Evolutionary conservation across 2,797 vertebrate genomes (phyloP), one percentile per base, ranked within the genome.

Genomic region (Pantherophis alleghaniensis): DNA sequence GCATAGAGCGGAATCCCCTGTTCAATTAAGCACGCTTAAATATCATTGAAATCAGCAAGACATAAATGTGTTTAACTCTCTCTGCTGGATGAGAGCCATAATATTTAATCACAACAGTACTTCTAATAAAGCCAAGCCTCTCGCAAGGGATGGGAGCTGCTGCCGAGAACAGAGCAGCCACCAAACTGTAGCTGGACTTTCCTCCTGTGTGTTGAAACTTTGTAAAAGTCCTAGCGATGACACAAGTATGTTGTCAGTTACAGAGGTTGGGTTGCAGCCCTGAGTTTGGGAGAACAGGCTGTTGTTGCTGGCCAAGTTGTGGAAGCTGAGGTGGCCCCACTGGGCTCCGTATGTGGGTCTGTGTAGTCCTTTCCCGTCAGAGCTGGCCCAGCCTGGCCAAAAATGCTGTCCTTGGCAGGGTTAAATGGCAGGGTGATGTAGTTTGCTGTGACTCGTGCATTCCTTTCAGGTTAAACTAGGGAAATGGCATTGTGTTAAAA

Each of bases 361-460:
- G 97, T 97, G 95, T 97, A 96, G 96, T 98, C 94, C 96, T 98
- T 98, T 98, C 98, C 98, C 98, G 97, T 98, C 98, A 98, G 94
- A 96, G 96, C 97, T 96, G 96, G 97, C 96, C 96, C 96, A 93
- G 97, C 92, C 93, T 87, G 95, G 98, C 97, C 98, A 98, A 98
- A 98, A 98, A 97, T 97, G 79, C 98, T 98, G 74, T 98, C 98
- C 97, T 98, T 98, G 98, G 97, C 98, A 97, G 97, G 95, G 97
- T 95, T 97, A 98, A 98, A 98, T 97, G 97, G 98, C 97, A 97
- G 97, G 96, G 97, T 97, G 98, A 98, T 98, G 97, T 98, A 98
- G 98, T 98, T 97, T 98, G 98, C 98, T 98, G 98, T 98, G 98
- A 99, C 98, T 98, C 97, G 97, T 97, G 97, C 98, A 98, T 98